These are phyloP conservation scores for Coelopa pilipes DNA, from an alignment of 2,888 invertebrate species.

Conservation along the genomic window DNA sequence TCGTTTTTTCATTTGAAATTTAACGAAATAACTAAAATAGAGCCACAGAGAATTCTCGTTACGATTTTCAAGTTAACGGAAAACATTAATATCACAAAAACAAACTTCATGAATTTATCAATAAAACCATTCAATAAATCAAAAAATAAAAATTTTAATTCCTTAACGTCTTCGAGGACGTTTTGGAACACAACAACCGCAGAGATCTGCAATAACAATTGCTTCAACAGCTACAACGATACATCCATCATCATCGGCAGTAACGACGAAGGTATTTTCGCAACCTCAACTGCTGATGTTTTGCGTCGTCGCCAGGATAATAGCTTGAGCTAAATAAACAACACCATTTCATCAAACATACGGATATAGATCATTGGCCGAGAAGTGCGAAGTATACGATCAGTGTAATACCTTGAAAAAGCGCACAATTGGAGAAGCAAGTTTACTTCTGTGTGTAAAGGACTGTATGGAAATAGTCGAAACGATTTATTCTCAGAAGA, in stretches of 20 bases:
- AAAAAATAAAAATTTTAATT: constrained; percentile 57
- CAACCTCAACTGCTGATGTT: constrained; percentile 33
- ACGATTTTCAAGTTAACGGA: constrained; percentile 34
- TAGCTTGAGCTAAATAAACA: constrained; percentile 29
- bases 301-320: constrained; percentile 30
- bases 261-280: constrained; percentile 32
- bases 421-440: constrained; percentile 34
- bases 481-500: no score
- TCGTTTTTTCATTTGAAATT: constrained; percentile 8
- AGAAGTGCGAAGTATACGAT: constrained; percentile 4
- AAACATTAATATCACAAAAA: constrained; percentile 43
- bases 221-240: constrained; percentile 32
- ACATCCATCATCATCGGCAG: constrained; percentile 27
- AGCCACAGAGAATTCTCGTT: constrained; percentile 15
- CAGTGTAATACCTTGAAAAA: constrained; percentile 9
- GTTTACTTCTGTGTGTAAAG: no score
- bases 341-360: no score
- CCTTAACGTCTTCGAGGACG: constrained; percentile 49
- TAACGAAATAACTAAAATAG: constrained; percentile 15
- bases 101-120: constrained; percentile 66
- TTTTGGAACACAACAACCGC: constrained; percentile 45
- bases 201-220: constrained; percentile 36
- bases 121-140: constrained; percentile 55
- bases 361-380: not conserved
- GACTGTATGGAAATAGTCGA: constrained; percentile 25